A percentile compares a stretch with the other conserved stretches of the same genome.
These are phyloP conservation scores for Arge pagana DNA, from an alignment of 2,888 invertebrate species.

Conservation along the genomic window DNA sequence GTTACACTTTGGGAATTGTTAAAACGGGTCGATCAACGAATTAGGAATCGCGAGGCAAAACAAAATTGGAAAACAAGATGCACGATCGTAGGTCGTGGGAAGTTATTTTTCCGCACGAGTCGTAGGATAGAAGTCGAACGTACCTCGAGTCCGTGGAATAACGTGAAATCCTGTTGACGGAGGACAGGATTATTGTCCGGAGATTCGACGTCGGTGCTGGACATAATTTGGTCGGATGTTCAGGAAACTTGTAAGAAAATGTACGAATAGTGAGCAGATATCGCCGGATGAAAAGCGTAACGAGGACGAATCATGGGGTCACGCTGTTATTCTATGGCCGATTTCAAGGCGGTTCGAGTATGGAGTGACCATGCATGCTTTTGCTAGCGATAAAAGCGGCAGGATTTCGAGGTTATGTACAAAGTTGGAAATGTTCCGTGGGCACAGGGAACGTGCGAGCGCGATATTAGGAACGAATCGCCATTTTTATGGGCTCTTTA, in stretches of 20 bases:
- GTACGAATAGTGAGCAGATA: neutral
- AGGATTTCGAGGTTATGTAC: conserved; percentile 10
- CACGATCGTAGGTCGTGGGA: no score
- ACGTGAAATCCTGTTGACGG: conserved; percentile 40
- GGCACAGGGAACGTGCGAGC: no score
- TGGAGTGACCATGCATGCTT: no score
- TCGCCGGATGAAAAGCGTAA: neutral
- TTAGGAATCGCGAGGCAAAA: neutral
- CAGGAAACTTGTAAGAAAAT: no score
- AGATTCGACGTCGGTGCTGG: conserved; percentile 41
- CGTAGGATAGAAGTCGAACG: neutral
- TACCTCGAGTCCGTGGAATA: conserved; percentile 43
- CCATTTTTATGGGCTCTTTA: conserved; percentile 32
- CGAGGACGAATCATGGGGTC: neutral
- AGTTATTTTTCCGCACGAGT: neutral
- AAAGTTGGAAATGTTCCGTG: no score
- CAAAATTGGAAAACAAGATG: neutral
- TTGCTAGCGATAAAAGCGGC: no score
- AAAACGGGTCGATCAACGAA: no score
- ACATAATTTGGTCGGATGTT: no score
- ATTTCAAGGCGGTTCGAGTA: conserved; percentile 14
- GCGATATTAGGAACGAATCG: conserved; percentile 25
- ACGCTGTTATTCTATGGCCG: neutral
- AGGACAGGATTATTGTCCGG: conserved; percentile 34
- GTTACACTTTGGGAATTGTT: neutral